These are phyloP conservation scores for Meloidogyne chitwoodi DNA, from an alignment of 1,140 invertebrate species.

Conservation along the genomic window DNA sequence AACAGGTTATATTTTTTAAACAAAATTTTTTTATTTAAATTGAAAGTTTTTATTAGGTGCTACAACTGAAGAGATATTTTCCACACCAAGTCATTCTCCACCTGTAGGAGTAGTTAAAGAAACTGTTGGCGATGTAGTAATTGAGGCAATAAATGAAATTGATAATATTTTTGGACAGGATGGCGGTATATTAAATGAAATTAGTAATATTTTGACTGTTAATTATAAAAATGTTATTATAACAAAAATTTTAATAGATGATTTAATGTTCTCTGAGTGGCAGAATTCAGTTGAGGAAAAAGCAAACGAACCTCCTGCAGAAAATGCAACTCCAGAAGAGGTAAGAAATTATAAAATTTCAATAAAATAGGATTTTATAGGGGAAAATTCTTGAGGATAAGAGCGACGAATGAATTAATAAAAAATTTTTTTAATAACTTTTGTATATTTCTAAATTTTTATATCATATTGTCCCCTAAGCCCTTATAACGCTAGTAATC, in stretches of 20 bases:
- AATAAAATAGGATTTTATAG: background rate
- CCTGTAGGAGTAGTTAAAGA: background rate
- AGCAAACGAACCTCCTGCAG: background rate
- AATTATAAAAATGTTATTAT: too few species aligned
- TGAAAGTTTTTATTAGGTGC: background rate
- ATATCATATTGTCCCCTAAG: background rate
- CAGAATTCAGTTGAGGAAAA: too few species aligned
- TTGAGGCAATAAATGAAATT: too few species aligned
- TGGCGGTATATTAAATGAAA: too few species aligned
- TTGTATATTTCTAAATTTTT: background rate
- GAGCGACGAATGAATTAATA: background rate
- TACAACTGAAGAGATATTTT: conserved; percentile 16
- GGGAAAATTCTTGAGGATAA: background rate
- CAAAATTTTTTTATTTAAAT: background rate
- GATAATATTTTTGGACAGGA: too few species aligned
- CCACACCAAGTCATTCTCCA: conserved; percentile 23
- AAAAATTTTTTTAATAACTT: background rate
- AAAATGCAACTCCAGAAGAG: background rate
- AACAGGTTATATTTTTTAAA: background rate
- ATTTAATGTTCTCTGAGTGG: too few species aligned
- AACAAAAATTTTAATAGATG: too few species aligned
- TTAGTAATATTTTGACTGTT: too few species aligned
- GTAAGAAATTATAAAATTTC: background rate
- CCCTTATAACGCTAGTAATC: background rate
- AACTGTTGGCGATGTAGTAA: background rate